Conservation (phyloP, 2,797 vertebrate species). For the Chaetophractus vellerosus region DNA sequence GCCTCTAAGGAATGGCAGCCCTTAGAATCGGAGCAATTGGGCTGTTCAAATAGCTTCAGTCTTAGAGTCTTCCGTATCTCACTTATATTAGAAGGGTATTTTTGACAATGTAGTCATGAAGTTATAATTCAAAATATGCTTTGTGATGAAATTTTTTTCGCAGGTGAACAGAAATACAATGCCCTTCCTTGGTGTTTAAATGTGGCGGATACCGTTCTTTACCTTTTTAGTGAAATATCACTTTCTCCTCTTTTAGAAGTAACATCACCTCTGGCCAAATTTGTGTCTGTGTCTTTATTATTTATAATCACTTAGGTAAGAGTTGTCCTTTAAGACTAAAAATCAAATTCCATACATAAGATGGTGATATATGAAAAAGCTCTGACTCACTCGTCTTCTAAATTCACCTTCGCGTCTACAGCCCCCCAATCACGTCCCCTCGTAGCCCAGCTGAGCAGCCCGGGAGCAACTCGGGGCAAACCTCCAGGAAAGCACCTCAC, state of each 20-base stretch:
- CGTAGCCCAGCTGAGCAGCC: not conserved
- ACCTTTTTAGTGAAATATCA: not conserved
- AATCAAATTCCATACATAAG: slow-evolving; percentile 32
- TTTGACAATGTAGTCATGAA: not conserved
- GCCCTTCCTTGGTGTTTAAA: not conserved
- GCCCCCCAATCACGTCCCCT: not conserved
- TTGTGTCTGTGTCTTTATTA: not conserved
- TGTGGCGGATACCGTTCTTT: not conserved
- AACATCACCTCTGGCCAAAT: not conserved
- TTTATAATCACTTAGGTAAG: not conserved
- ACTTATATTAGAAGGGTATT: not conserved
- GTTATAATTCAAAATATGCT: slow-evolving; percentile 37
- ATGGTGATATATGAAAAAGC: not conserved
- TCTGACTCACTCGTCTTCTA: not conserved
- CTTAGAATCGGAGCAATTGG: not conserved
- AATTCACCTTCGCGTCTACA: not conserved
- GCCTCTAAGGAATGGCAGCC: not conserved
- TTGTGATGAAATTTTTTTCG: slow-evolving; percentile 27
- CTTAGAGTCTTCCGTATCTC: not conserved
- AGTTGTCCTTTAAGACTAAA: slow-evolving; percentile 37
- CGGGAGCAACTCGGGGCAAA: not conserved
- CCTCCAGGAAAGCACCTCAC: not conserved
- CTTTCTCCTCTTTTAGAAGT: slow-evolving; percentile 37
- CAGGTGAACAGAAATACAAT: not conserved
- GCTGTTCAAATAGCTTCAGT: not conserved